Evolutionary conservation across 2,113 vertebrate species (phyloP).

Genomic region (Shinisaurus crocodilurus): DNA sequence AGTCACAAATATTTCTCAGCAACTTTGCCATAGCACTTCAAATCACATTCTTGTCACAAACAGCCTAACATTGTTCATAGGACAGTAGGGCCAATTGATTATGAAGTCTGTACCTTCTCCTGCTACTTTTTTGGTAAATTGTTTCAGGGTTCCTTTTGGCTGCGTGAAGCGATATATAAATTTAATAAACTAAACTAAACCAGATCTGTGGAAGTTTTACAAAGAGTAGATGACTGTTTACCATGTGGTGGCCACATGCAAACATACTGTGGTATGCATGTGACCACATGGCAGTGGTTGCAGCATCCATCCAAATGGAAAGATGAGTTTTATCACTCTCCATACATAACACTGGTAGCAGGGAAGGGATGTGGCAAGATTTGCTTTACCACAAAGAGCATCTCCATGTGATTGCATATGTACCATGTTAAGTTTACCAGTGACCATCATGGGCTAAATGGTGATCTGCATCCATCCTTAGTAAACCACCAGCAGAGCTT

Average conservation of each 20-base stretch:
- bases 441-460: background rate
- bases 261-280: background rate
- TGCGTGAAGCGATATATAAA: background rate
- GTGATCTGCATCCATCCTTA: background rate
- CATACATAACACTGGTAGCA: background rate
- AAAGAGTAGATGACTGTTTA: background rate
- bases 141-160: too few species aligned
- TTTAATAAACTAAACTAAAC: slow-evolving; percentile 28
- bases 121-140: background rate
- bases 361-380: background rate
- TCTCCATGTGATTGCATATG: background rate
- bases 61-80: background rate
- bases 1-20: background rate
- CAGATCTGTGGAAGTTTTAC: background rate
- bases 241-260: background rate
- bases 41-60: background rate
- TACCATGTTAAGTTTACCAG: background rate
- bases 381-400: background rate
- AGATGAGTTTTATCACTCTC: background rate
- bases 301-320: background rate
- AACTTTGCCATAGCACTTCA: background rate
- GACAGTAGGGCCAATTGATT: fast-evolving
- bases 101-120: background rate
- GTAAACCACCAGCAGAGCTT: background rate
- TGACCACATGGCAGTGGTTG: background rate